A percentile compares a stretch with the other conserved stretches of the same genome.
These are phyloP conservation scores for Drosophila flavopinicola DNA, from an alignment of 2,888 invertebrate species.

Conservation along the genomic window DNA sequence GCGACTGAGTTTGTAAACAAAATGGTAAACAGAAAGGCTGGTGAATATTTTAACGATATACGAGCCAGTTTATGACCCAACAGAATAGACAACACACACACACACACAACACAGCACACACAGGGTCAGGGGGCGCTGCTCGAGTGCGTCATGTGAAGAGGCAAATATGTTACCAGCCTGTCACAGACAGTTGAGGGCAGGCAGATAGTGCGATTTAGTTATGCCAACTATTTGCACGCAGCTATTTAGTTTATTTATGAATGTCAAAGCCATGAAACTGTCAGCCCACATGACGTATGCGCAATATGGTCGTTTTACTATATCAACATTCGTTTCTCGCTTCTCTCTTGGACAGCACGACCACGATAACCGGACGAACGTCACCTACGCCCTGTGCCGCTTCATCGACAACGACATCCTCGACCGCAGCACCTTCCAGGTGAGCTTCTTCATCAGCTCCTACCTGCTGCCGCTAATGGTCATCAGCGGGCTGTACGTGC, in stretches of 20 bases:
- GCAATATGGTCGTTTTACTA: slow-evolving; percentile 38
- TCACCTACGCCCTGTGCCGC: slow-evolving; percentile 84
- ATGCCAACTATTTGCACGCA: slow-evolving; percentile 51
- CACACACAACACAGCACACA: too few species aligned
- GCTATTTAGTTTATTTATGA: slow-evolving; percentile 45
- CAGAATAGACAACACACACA: slow-evolving; percentile 6
- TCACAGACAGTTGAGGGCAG: neutral
- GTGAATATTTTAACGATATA: slow-evolving; percentile 66
- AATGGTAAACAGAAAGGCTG: slow-evolving; percentile 64
- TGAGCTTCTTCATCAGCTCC: slow-evolving; percentile 93
- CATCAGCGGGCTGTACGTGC: slow-evolving; percentile 94
- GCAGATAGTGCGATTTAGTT: slow-evolving; percentile 37
- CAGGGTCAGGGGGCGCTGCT: slow-evolving; percentile 5
- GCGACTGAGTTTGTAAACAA: slow-evolving; percentile 65
- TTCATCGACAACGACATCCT: slow-evolving; percentile 86
- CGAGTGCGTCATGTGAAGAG: slow-evolving; percentile 48
- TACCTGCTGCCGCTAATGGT: slow-evolving; percentile 94
- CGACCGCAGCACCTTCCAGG: slow-evolving; percentile 85
- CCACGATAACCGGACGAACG: slow-evolving; percentile 84
- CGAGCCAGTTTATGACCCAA: slow-evolving; percentile 56
- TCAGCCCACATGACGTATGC: slow-evolving; percentile 48
- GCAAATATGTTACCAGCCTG: slow-evolving; percentile 24
- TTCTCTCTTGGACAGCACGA: slow-evolving; percentile 56
- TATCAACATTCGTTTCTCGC: too few species aligned
- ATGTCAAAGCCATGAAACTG: slow-evolving; percentile 46